Percentiles rank a stretch among this genome's conserved stretches.
These are phyloP conservation scores for Chitala chitala DNA, from an alignment of 2,113 vertebrate species.

Conservation along the genomic window DNA sequence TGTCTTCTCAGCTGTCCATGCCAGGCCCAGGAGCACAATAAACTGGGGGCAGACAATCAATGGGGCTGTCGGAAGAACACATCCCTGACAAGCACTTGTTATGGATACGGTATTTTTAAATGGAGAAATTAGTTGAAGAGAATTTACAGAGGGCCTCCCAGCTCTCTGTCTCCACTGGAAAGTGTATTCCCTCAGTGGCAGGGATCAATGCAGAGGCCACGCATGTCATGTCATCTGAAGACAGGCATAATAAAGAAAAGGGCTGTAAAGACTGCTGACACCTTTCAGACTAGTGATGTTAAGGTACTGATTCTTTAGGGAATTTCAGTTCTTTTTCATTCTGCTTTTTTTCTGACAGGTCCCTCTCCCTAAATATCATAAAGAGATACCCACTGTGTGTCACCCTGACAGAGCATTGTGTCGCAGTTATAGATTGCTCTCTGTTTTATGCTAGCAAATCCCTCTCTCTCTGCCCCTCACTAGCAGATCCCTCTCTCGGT, in stretches of 20 bases:
- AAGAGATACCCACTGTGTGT: background rate
- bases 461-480: background rate
- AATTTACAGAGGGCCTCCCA: background rate
- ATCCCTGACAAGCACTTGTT: constrained; percentile 5
- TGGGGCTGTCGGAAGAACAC: background rate
- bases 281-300: background rate
- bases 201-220: constrained; percentile 12
- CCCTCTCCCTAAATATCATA: no score
- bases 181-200: constrained; percentile 8
- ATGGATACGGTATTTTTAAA: constrained; percentile 16
- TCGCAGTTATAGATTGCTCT: background rate
- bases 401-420: background rate
- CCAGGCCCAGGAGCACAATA: background rate
- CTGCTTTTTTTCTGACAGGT: no score
- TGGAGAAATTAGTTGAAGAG: constrained; percentile 10
- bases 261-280: constrained; percentile 3
- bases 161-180: background rate
- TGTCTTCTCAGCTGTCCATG: background rate
- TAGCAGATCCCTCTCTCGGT: background rate
- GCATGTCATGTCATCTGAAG: background rate
- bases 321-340: background rate
- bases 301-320: background rate
- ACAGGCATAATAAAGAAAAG: constrained; percentile 19
- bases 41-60: background rate
- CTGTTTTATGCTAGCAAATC: background rate